These are phyloP conservation scores for Herminia tarsipennalis DNA, from an alignment of 2,888 invertebrate genomes.

Conservation along the genomic window DNA sequence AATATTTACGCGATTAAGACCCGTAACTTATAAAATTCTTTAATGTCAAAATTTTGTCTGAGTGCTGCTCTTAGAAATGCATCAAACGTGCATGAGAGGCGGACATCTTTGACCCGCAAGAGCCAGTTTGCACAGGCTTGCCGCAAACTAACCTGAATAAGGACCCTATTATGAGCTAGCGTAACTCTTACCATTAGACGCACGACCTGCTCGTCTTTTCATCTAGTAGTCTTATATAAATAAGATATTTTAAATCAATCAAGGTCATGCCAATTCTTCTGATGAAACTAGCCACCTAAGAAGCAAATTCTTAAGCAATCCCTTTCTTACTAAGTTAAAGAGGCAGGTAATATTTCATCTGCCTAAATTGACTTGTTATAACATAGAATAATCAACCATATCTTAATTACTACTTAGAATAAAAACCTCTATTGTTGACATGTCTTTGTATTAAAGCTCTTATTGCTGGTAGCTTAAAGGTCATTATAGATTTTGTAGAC, in stretches of 20 bases:
- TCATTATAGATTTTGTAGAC: conserved; percentile 55
- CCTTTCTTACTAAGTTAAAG: conserved; percentile 5
- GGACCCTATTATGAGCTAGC: too few species aligned
- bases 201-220: too few species aligned
- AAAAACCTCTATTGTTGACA: conserved; percentile 21
- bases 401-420: conserved; percentile 39
- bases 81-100: too few species aligned
- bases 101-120: too few species aligned
- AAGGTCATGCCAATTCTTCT: neutral
- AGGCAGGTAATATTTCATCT: conserved; percentile 14
- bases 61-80: too few species aligned
- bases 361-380: conserved; percentile 36
- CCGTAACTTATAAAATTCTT: too few species aligned
- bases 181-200: too few species aligned
- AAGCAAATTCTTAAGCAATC: neutral
- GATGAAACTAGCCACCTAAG: conserved; percentile 9
- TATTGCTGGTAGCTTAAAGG: conserved; percentile 30
- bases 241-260: neutral
- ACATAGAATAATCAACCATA: conserved; percentile 30
- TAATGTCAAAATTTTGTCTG: too few species aligned
- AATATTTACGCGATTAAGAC: too few species aligned
- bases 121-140: too few species aligned
- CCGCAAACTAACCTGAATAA: too few species aligned
- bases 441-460: conserved; percentile 24
- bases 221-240: neutral